A percentile compares a stretch with the other conserved stretches of the same genome.
Evolutionary conservation across 2,888 invertebrate genomes (phyloP).

Genomic region (Tuberolachnus salignus): DNA sequence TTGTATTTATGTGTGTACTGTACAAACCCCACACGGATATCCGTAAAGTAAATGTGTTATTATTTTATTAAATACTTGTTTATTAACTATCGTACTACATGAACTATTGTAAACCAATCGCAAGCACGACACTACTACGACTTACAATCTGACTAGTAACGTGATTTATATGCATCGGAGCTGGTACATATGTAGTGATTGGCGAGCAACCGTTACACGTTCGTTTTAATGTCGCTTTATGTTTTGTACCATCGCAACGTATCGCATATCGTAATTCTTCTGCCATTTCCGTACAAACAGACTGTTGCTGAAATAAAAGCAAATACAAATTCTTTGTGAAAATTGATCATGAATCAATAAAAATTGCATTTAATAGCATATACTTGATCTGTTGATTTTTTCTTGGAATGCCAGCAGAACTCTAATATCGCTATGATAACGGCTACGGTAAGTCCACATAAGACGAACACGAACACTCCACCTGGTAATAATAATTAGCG

Average conservation of each 20-base stretch:
- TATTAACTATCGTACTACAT: background rate
- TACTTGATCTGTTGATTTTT: conserved; percentile 79
- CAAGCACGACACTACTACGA: background rate
- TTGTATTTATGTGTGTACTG: too few relatives aligned
- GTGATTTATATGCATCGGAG: conserved; percentile 60
- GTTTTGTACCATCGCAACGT: conserved; percentile 81
- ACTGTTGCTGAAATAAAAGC: conserved; percentile 67
- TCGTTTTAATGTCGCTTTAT: conserved; percentile 78
- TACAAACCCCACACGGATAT: too few relatives aligned
- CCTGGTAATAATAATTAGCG: conserved; percentile 70
- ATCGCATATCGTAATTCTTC: conserved; percentile 91
- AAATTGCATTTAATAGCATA: conserved; percentile 59
- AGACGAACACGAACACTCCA: conserved; percentile 94
- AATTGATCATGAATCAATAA: background rate
- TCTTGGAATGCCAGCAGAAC: conserved; percentile 93
- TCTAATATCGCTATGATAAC: conserved; percentile 91
- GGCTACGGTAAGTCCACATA: conserved; percentile 88
- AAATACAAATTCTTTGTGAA: conserved; percentile 10
- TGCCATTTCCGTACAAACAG: conserved; percentile 91
- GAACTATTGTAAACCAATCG: background rate
- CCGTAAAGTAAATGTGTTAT: background rate
- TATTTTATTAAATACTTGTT: background rate
- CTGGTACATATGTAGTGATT: conserved; percentile 72
- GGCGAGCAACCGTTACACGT: conserved; percentile 79
- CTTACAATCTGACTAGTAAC: conserved; percentile 53